Percentiles rank a stretch among this genome's conserved stretches.
Evolutionary conservation across 2,113 vertebrate species (phyloP).

Genomic region (Triplophysa dalaica): DNA sequence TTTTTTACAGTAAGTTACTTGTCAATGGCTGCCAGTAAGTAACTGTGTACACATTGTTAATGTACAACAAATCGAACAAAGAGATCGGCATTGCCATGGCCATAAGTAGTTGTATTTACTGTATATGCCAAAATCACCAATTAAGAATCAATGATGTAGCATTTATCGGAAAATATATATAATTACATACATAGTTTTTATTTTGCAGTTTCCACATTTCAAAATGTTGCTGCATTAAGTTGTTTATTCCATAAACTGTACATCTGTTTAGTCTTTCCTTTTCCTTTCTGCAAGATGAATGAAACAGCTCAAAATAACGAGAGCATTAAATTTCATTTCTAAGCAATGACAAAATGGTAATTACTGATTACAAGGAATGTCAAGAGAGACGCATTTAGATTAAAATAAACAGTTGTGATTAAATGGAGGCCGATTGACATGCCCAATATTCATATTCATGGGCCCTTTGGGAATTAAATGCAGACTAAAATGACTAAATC

Average conservation of each 20-base stretch:
- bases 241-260: neutral
- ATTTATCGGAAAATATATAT: no score
- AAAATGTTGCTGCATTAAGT: no score
- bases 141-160: no score
- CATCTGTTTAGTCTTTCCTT: neutral
- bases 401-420: neutral
- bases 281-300: neutral
- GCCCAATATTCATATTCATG: neutral
- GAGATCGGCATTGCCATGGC: no score
- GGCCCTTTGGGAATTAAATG: neutral
- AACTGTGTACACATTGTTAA: no score
- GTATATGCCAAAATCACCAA: no score
- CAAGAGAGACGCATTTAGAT: neutral
- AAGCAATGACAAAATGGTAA: neutral
- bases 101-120: no score
- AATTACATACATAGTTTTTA: no score
- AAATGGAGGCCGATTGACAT: neutral
- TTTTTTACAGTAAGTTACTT: no score
- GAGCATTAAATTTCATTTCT: neutral
- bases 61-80: no score
- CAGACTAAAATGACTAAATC: neutral
- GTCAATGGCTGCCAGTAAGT: no score
- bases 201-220: no score
- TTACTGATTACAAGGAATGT: slow-evolving; percentile 1
- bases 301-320: neutral